A percentile compares a stretch with the other conserved stretches of the same genome.
Evolutionary conservation across 2,113 vertebrate genomes (phyloP).

Genomic region (Menura novaehollandiae): DNA sequence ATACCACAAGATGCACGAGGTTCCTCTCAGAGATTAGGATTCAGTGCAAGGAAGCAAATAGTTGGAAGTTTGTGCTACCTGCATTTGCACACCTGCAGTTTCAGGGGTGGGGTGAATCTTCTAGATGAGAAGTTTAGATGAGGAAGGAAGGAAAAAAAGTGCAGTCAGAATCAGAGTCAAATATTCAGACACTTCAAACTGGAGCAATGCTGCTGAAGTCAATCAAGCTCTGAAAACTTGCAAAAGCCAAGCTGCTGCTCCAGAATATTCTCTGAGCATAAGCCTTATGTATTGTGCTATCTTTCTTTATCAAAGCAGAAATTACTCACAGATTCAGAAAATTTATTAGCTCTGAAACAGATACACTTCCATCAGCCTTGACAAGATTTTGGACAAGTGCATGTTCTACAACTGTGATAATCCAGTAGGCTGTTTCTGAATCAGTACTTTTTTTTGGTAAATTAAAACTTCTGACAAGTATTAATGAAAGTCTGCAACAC

Average conservation of each 20-base stretch:
- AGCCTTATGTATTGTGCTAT: not conserved
- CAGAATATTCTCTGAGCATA: not conserved
- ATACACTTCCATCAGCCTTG: not conserved
- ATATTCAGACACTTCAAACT: not conserved
- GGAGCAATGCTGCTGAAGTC: not conserved
- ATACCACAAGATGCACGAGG: not conserved
- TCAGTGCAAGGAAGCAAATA: not conserved
- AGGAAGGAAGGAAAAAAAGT: rapidly evolving
- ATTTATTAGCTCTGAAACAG: not conserved
- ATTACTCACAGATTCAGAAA: not conserved
- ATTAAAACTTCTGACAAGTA: not conserved
- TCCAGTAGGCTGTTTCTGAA: not conserved
- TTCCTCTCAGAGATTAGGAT: not conserved
- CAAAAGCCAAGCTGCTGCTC: not conserved
- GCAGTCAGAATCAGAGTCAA: not conserved
- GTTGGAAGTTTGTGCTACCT: not conserved
- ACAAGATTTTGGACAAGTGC: not conserved
- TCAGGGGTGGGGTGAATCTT: not conserved
- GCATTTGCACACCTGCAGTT: not conserved
- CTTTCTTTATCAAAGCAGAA: not conserved
- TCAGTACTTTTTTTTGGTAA: not conserved
- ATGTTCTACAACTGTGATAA: not conserved
- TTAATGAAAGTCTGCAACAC: not conserved
- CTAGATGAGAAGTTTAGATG: not conserved
- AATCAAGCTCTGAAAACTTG: not conserved